Conservation (phyloP, 2,888 invertebrate genomes). For the Drosophila paracracens region DNA sequence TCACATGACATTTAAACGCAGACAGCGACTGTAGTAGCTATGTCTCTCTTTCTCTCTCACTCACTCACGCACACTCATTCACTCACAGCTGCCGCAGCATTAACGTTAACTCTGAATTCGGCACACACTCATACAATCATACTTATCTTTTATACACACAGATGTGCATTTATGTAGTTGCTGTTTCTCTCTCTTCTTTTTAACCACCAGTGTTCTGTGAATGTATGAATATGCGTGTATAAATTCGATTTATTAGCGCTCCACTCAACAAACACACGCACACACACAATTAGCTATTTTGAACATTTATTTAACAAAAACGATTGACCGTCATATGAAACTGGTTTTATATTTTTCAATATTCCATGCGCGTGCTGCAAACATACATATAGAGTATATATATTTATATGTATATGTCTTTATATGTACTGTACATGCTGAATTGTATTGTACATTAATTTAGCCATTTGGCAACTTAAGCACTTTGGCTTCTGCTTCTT, state of each 20-base stretch:
- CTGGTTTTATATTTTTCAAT: slow-evolving; percentile 73
- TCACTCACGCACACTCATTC: slow-evolving; percentile 23
- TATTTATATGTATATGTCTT: not conserved
- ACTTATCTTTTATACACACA: slow-evolving; percentile 5
- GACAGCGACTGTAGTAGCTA: slow-evolving; percentile 45
- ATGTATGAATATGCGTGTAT: slow-evolving; percentile 39
- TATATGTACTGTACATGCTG: slow-evolving; percentile 6
- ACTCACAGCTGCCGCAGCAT: slow-evolving; percentile 16
- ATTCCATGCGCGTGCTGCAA: slow-evolving; percentile 50
- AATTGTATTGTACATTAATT: slow-evolving; percentile 14
- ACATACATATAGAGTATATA: slow-evolving; percentile 14
- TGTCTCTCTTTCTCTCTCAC: slow-evolving; percentile 7
- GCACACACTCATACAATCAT: slow-evolving; percentile 2
- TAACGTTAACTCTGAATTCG: slow-evolving; percentile 48
- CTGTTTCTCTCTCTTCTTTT: slow-evolving; percentile 1
- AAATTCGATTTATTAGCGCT: slow-evolving; percentile 70
- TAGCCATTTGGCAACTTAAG: slow-evolving; percentile 52
- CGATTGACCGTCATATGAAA: slow-evolving; percentile 70
- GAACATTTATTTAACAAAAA: slow-evolving; percentile 47
- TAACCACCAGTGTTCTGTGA: slow-evolving; percentile 24
- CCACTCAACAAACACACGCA: slow-evolving; percentile 19
- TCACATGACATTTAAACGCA: slow-evolving; percentile 69
- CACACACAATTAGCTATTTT: slow-evolving; percentile 29
- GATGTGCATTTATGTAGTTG: slow-evolving; percentile 25
- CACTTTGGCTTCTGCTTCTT: slow-evolving; percentile 44